Percentiles rank a stretch among this genome's conserved stretches.
Evolutionary conservation across 1,140 invertebrate genomes (phyloP).

Genomic region (Tenebrio molitor): DNA sequence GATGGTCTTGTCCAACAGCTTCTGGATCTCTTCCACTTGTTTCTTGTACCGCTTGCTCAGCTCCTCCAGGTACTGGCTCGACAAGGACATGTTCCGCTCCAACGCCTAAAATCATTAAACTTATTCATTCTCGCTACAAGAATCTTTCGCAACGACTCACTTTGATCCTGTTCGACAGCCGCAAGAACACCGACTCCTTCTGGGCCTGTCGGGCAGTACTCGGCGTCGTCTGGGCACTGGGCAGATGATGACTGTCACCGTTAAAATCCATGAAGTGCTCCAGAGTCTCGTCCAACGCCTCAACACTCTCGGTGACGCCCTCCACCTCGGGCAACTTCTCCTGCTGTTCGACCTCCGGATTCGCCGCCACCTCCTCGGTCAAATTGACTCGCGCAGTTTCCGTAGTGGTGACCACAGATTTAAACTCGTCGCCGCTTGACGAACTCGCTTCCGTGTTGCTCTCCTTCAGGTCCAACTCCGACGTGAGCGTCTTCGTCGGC

Average conservation of each 20-base stretch:
- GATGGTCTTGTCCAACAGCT: constrained; percentile 85
- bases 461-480: constrained; percentile 41
- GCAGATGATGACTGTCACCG: constrained; percentile 44
- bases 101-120: constrained; percentile 73
- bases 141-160: constrained; percentile 66
- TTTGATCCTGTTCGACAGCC: constrained; percentile 96
- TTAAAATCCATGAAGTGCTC: constrained; percentile 66
- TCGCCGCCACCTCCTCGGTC: constrained; percentile 6
- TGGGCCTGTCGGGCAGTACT: constrained; percentile 72
- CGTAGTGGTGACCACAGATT: constrained; percentile 5
- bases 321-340: constrained; percentile 47
- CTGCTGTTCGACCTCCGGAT: constrained; percentile 10
- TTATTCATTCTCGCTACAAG: no score
- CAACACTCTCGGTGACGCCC: constrained; percentile 54
- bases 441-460: constrained; percentile 13
- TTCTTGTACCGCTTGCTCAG: constrained; percentile 94
- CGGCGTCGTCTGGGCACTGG: constrained; percentile 45
- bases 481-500: constrained; percentile 63
- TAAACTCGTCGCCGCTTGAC: not conserved
- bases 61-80: constrained; percentile 95
- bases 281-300: constrained; percentile 61
- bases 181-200: constrained; percentile 96
- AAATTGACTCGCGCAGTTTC: constrained; percentile 1
- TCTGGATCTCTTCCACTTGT: constrained; percentile 96
- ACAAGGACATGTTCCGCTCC: constrained; percentile 96